Base-by-base conservation (phyloP, 2,113 vertebrate genomes). In the Oreotrochilus melanogaster region DNA sequence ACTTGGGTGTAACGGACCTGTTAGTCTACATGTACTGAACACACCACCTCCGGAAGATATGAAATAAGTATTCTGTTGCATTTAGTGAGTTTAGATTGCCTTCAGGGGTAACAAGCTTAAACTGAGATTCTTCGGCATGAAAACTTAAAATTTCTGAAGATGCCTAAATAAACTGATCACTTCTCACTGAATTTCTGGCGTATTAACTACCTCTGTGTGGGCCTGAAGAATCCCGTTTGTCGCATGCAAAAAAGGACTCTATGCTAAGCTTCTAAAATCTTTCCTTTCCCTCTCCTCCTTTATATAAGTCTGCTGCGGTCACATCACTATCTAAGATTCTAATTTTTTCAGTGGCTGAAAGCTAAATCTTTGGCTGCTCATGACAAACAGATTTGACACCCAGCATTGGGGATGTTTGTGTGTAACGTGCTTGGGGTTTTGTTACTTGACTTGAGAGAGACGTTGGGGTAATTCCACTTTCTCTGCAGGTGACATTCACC, bases 151-250 rank as follows among this genome's bases (percentile, higher is more conserved):
- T 96, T 93, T 94, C 82, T 11, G 64, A 94, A 82, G 60, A 71
- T 93, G 69, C 75, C 73, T 90, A 86, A 94, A 93, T 94, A 95
- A 88, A 79, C 39, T 5, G 48, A 86, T 78, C 56, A 31, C 33
- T 95, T 96, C 90, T 94, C 90, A 17, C 90, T 95, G 95, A 80
- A 93, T 94, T 96, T 97, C 86, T 96, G 95, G 92, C 53, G 23
- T 89, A 86, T 83, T 94, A 95, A 88, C 75, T 31, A 48, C 31
- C 35, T 84, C 72, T 61, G 15, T 72, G 91, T 93, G 65, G 87
- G 76, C 61, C 81, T 84, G 64, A 90, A 94, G 83, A 73, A 80
- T 96, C 75, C 64, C 43, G 9, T 66, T 93, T 33, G 86, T 74
- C 64, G 76, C 57, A 78, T 61, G 56, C 94, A 78, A 81, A 51